Evolutionary conservation across 2,888 invertebrate genomes (phyloP), one percentile per base, ranked within the genome.

Genomic region (Dicycla oo): DNA sequence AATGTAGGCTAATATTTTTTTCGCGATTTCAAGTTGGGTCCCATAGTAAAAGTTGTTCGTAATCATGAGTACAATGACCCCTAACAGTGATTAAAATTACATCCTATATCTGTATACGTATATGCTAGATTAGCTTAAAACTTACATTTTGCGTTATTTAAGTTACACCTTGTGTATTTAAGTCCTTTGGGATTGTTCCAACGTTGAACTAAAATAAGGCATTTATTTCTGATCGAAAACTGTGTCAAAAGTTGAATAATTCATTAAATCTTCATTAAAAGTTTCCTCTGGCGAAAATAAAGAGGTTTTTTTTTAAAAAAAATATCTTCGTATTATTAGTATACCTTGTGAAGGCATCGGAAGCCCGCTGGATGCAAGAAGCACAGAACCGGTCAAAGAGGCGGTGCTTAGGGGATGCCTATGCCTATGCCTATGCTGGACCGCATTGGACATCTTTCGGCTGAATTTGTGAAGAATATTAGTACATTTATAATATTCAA

Each of bases 391-490:
- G 1, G 6, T 56, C 5, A 1, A 58, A 40, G 5, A 23, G 40
- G 23, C 0, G 23, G 23, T 4, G 15, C 15, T n/a, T 15, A 13
- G 11, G 0, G 11, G 8, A 15, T 7, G 20, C 34, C 3, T n/a
- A 13, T 57, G 4, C 4, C n/a, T n/a, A 15, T 7, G 20, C 34
- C 3, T n/a, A 13, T 57, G 4, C 4, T 15, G n/a, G n/a, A n/a
- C 4, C 7, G 30, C 7, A n/a, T 13, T n/a, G 8, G 8, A n/a
- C 7, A 2, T 15, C 0, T 38, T 15, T 58, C 5, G 2, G 0
- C n/a, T 38, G 2, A 38, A 57, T 4, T 26, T 26, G 15, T 58
- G 10, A 23, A 18, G 18, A 34, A 3, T 30, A 30, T 30, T 30
- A 30, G 4, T 30, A 3, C 30, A 30, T 30, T 30, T 30, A 30